Conservation (phyloP, 2,797 vertebrate genomes). For the Arnoldichthys spilopterus region DNA sequence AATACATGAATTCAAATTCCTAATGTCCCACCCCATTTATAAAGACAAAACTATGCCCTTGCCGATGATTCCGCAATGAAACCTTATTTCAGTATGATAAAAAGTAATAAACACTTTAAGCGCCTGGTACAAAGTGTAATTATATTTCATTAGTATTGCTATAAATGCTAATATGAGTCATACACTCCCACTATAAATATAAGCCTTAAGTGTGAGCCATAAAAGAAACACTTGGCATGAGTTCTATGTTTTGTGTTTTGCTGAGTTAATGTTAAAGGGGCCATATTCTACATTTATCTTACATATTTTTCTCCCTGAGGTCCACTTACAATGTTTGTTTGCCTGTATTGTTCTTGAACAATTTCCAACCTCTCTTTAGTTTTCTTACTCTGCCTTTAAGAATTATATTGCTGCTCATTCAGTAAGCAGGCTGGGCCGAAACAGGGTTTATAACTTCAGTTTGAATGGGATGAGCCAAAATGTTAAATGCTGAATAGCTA, state of each 20-base stretch:
- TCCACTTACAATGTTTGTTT: no score
- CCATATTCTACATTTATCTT: background rate
- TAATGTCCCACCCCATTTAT: no score
- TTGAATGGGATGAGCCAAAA: no score
- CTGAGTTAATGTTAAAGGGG: background rate
- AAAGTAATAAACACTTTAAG: constrained; percentile 18
- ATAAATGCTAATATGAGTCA: constrained; percentile 12
- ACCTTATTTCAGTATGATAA: constrained; percentile 12
- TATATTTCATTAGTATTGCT: constrained; percentile 24
- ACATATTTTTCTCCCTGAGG: no score
- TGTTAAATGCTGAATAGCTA: no score
- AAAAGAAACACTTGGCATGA: background rate
- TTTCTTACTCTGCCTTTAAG: no score
- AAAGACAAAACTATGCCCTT: background rate
- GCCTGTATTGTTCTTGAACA: no score
- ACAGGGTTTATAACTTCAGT: no score
- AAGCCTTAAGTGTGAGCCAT: background rate
- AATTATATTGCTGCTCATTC: no score
- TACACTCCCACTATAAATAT: background rate
- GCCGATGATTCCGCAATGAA: background rate
- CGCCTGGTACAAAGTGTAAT: constrained; percentile 24
- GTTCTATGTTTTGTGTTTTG: background rate
- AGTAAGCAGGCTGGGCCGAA: no score
- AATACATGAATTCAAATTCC: no score
- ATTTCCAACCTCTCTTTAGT: no score